Evolutionary conservation across 2,113 vertebrate species (phyloP).

Genomic region (Oreochromis aureus): DNA sequence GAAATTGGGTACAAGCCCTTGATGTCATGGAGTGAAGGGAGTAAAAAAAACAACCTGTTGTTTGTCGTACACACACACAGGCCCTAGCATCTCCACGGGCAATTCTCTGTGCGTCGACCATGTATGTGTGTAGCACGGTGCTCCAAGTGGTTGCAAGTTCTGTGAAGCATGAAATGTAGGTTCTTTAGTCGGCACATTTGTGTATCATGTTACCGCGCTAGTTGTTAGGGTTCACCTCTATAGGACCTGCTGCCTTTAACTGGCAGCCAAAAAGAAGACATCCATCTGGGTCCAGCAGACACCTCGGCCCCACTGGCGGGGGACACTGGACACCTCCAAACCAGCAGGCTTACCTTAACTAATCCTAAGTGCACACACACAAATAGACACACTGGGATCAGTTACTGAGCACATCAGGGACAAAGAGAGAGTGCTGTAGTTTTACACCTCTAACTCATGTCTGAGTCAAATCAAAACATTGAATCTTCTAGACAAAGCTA

Average conservation of each 20-base stretch:
- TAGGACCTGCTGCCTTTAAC: slow-evolving; percentile 34
- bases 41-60: slow-evolving; percentile 46
- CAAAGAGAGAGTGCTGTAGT: slow-evolving; percentile 8
- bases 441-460: slow-evolving; percentile 9
- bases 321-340: slow-evolving; percentile 57
- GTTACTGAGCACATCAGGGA: slow-evolving; percentile 40
- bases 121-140: slow-evolving; percentile 40
- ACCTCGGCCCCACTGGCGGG: slow-evolving; percentile 50
- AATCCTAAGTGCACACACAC: slow-evolving; percentile 51
- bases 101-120: not conserved
- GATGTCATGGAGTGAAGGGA: slow-evolving; percentile 66
- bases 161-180: slow-evolving; percentile 66
- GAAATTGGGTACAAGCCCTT: slow-evolving; percentile 77
- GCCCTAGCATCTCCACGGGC: not conserved
- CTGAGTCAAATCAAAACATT: slow-evolving; percentile 38
- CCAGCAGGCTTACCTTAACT: slow-evolving; percentile 37
- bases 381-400: slow-evolving; percentile 44
- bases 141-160: slow-evolving; percentile 59
- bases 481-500: slow-evolving; percentile 27
- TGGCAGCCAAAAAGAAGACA: slow-evolving; percentile 59
- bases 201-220: slow-evolving; percentile 61
- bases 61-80: slow-evolving; percentile 20
- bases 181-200: slow-evolving; percentile 56
- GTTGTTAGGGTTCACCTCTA: slow-evolving; percentile 61
- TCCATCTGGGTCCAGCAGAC: slow-evolving; percentile 69